Conservation (phyloP, 2,888 invertebrate species). For the Nycteola revayana region DNA sequence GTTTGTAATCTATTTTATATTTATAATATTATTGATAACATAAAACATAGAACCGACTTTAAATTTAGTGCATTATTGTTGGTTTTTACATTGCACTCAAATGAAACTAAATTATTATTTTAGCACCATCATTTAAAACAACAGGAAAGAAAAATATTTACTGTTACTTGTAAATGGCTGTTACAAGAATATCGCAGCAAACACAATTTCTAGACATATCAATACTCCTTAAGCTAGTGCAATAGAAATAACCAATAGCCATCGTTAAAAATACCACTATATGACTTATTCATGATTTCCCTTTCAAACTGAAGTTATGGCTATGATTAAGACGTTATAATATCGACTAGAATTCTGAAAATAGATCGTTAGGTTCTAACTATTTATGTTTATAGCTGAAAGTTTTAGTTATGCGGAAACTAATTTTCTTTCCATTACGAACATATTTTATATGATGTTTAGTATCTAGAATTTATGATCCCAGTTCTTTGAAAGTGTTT, state of each 20-base stretch:
- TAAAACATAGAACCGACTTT: no score
- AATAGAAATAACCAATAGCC: conserved; percentile 49
- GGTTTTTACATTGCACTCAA: no score
- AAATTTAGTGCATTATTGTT: no score
- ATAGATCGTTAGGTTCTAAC: conserved; percentile 21
- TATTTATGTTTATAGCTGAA: conserved; percentile 29
- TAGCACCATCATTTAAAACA: no score
- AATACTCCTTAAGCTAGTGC: conserved; percentile 48
- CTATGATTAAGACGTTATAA: conserved; percentile 36
- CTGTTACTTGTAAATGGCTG: no score
- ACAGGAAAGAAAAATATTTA: no score
- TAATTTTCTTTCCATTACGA: conserved; percentile 29
- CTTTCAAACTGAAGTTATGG: conserved; percentile 32
- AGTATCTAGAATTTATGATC: conserved; percentile 14
- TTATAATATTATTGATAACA: no score
- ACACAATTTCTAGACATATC: no score
- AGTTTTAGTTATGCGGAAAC: conserved; percentile 28
- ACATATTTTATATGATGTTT: conserved; percentile 24
- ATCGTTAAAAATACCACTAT: conserved; percentile 45
- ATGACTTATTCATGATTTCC: conserved; percentile 58
- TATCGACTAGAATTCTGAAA: conserved; percentile 31
- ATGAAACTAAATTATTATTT: no score
- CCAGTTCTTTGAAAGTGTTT: not conserved
- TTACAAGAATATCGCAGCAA: no score
- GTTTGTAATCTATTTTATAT: no score